phyloP scores from a whole-genome alignment of 2,113 vertebrate species.

The Alligator mississippiensis region DNA sequence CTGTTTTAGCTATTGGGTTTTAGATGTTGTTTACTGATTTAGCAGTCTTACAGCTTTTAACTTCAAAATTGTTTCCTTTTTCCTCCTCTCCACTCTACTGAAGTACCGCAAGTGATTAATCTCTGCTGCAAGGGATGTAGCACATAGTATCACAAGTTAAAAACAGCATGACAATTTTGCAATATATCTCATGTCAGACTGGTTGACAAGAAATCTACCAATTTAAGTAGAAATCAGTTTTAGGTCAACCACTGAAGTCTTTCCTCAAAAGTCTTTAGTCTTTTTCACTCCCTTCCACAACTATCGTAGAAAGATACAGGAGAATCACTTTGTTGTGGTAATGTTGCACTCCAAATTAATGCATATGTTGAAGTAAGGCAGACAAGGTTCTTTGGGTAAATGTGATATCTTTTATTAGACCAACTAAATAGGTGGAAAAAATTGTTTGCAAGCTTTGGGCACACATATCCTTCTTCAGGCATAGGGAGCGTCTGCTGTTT shows the following conservation, averaged over 20 bases:
- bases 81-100: neutral
- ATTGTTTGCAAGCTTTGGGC: too few relatives aligned
- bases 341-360: neutral
- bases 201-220: neutral
- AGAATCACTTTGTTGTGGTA: neutral
- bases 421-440: too few relatives aligned
- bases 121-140: neutral
- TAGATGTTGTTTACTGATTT: neutral
- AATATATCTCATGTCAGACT: neutral
- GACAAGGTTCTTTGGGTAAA: too few relatives aligned
- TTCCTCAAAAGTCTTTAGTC: neutral
- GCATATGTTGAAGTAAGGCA: neutral
- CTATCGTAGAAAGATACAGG: neutral
- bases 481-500: too few relatives aligned
- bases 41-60: neutral
- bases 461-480: too few relatives aligned
- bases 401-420: too few relatives aligned
- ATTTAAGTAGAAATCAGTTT: too few relatives aligned
- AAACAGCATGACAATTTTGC: neutral
- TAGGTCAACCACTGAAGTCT: too few relatives aligned
- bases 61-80: neutral
- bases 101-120: neutral
- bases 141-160: neutral
- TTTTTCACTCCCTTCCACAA: neutral
- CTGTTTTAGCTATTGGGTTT: neutral